These are phyloP conservation scores for Sminthurinus aureus DNA, from an alignment of 2,888 invertebrate species.

Conservation along the genomic window DNA sequence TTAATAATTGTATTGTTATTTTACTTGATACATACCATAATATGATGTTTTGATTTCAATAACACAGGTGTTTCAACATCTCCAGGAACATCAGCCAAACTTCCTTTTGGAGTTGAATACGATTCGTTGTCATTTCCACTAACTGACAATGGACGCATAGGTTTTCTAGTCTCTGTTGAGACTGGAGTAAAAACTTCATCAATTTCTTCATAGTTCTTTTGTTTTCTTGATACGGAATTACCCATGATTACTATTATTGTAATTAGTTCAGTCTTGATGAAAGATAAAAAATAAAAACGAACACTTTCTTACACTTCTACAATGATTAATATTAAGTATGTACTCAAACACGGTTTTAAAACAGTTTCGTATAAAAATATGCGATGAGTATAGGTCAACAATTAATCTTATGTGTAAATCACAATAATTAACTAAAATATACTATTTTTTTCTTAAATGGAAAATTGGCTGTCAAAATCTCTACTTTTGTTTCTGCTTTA, in stretches of 20 bases:
- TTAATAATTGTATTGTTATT: background rate
- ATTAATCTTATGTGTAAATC: no score
- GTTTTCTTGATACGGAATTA: background rate
- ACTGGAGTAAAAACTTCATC: slow-evolving; percentile 9
- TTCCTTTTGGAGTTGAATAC: background rate
- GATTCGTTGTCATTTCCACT: background rate
- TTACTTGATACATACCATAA: slow-evolving; percentile 7
- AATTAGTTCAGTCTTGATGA: no score
- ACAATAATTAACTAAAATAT: no score
- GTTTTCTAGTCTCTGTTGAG: background rate
- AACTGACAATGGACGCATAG: background rate
- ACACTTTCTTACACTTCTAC: no score
- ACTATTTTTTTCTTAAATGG: no score
- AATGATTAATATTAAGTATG: no score
- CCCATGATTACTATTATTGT: background rate
- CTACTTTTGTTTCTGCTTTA: no score
- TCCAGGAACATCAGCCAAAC: background rate
- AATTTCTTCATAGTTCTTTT: slow-evolving; percentile 3
- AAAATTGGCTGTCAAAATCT: no score
- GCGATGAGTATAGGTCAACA: no score
- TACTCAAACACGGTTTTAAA: no score
- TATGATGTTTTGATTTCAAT: slow-evolving; percentile 18
- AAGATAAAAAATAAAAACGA: no score
- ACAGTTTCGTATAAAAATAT: no score
- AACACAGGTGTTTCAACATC: slow-evolving; percentile 18